Conservation (phyloP, 1,140 invertebrate species). For the Ostrea edulis region DNA sequence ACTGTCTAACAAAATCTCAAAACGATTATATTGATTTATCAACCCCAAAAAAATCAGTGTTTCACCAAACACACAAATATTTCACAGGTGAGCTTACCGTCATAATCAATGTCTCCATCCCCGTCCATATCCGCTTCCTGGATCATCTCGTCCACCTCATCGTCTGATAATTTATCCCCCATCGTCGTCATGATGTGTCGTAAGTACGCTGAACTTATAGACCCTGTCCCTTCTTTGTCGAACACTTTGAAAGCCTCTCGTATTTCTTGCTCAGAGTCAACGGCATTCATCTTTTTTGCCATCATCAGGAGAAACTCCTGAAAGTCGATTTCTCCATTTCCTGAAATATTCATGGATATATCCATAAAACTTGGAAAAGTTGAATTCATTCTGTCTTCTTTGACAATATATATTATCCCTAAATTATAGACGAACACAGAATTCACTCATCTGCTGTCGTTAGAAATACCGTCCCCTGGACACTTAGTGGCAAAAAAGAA, state of each 20-base stretch:
- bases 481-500: no score
- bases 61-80: no score
- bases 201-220: conserved; percentile 65
- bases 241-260: conserved; percentile 51
- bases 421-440: no score
- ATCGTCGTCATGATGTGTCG: conserved; percentile 91
- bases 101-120: conserved; percentile 36
- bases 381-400: no score
- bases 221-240: conserved; percentile 85
- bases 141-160: conserved; percentile 99
- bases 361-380: no score
- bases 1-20: no score
- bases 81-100: not conserved
- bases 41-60: no score
- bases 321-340: conserved; percentile 99
- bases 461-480: no score
- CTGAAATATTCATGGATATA: conserved; percentile 82
- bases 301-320: conserved; percentile 90
- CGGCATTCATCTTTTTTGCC: conserved; percentile 99
- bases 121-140: conserved; percentile 89
- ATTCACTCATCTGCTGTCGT: no score
- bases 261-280: conserved; percentile 97
- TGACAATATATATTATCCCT: no score
- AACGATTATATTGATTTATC: no score
- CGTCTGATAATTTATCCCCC: conserved; percentile 92